Conservation (phyloP, 1,140 invertebrate genomes). For the Drosophila nebulosa region DNA sequence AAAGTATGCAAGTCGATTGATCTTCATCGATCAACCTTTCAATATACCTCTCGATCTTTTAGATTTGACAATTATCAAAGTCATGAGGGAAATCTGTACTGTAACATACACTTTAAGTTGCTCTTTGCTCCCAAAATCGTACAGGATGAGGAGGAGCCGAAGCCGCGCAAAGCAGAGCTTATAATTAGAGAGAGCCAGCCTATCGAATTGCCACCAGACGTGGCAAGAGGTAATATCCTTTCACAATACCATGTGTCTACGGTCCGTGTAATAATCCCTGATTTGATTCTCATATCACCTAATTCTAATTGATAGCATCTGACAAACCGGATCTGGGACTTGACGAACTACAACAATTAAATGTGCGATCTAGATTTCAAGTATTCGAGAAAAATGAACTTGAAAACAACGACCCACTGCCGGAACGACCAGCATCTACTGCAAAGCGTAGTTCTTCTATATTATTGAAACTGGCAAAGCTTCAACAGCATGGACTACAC, state of each 20-base stretch:
- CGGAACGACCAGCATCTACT: not conserved
- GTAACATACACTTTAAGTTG: conserved; percentile 95
- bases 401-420: conserved; percentile 32
- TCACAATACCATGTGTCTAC: not conserved
- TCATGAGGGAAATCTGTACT: conserved; percentile 93
- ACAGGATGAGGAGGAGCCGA: conserved; percentile 86
- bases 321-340: conserved; percentile 94
- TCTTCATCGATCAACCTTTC: not conserved
- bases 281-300: conserved; percentile 81
- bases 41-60: conserved; percentile 51
- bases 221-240: conserved; percentile 84
- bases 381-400: conserved; percentile 88
- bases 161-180: conserved; percentile 90
- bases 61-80: conserved; percentile 95
- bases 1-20: conserved; percentile 84
- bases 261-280: not conserved
- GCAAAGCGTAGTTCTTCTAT: conserved; percentile 89
- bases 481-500: conserved; percentile 90
- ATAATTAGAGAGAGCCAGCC: conserved; percentile 96
- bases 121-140: conserved; percentile 95
- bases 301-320: conserved; percentile 83
- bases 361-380: conserved; percentile 93
- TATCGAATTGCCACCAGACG: conserved; percentile 92
- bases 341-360: conserved; percentile 90
- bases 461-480: conserved; percentile 90